Conservation (phyloP, 2,888 invertebrate species). For the Acronicta aceris region DNA sequence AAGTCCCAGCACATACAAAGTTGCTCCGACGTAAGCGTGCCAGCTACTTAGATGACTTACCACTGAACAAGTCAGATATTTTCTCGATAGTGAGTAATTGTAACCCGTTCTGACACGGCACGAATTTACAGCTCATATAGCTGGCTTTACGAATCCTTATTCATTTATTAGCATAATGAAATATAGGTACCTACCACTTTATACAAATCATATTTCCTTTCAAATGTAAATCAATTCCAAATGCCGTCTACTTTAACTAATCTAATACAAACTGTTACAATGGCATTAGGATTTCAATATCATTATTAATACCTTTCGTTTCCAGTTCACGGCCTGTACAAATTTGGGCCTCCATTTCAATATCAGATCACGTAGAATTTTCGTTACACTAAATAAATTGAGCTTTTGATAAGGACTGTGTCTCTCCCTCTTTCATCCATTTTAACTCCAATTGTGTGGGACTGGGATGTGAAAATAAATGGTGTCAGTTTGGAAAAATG, state of each 20-base stretch:
- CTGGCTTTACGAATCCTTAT: no score
- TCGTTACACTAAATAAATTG: constrained; percentile 47
- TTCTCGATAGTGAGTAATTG: no score
- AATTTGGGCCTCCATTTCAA: constrained; percentile 40
- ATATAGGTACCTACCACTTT: not conserved
- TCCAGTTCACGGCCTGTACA: constrained; percentile 6
- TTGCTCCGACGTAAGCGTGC: no score
- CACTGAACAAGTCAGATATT: no score
- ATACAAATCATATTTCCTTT: not conserved
- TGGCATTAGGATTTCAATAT: constrained; percentile 38
- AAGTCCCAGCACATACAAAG: no score
- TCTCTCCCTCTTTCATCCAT: not conserved
- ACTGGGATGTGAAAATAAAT: no score
- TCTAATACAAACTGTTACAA: constrained; percentile 17
- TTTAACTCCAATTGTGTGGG: no score
- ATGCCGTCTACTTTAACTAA: not conserved
- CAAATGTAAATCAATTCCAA: not conserved
- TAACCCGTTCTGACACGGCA: no score
- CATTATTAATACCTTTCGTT: constrained; percentile 32
- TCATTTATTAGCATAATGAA: not conserved
- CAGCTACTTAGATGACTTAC: no score
- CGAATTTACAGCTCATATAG: no score
- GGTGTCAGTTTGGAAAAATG: no score
- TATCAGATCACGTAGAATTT: constrained; percentile 46
- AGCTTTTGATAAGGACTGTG: constrained; percentile 17